Percentiles rank a stretch among this genome's conserved stretches.
These are phyloP conservation scores for Adineta ricciae DNA, from an alignment of 2,888 invertebrate species.

Conservation along the genomic window DNA sequence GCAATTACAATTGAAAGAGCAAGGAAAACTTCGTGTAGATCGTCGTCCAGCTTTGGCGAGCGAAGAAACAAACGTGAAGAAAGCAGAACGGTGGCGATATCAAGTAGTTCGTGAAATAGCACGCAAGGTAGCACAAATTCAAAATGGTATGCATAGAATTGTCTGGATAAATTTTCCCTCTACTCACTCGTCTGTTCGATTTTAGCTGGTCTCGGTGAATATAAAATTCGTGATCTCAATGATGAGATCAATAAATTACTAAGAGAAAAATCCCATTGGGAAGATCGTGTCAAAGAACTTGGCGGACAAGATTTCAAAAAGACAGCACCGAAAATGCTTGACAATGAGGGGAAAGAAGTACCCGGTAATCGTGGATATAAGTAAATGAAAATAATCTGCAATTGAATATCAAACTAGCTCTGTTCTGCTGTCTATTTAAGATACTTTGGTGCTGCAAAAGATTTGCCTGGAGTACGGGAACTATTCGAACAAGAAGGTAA, in stretches of 20 bases:
- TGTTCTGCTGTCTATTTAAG: conserved; percentile 36
- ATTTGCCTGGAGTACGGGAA: conserved; percentile 91
- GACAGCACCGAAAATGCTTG: conserved; percentile 58
- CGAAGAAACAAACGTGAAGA: conserved; percentile 78
- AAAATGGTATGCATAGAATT: conserved; percentile 62
- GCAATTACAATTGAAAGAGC: conserved; percentile 72
- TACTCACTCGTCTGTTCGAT: neutral
- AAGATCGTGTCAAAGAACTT: conserved; percentile 81
- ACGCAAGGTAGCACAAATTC: conserved; percentile 95
- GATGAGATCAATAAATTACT: conserved; percentile 97
- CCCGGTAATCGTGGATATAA: conserved; percentile 95
- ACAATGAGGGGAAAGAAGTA: conserved; percentile 65
- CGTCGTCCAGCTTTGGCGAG: conserved; percentile 84
- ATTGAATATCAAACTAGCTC: neutral
- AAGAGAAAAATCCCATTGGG: conserved; percentile 93
- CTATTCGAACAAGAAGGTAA: conserved; percentile 71
- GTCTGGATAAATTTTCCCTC: neutral
- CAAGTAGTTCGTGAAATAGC: conserved; percentile 94
- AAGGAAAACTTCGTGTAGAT: conserved; percentile 51
- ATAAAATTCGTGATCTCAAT: conserved; percentile 88
- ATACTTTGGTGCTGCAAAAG: conserved; percentile 90
- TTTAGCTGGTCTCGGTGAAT: conserved; percentile 86
- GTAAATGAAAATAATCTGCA: conserved; percentile 48
- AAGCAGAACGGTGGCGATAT: conserved; percentile 88
- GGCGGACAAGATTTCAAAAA: conserved; percentile 78